phyloP scores from a whole-genome alignment of 2,888 invertebrate species.

The Noctuana brunneofusca region DNA sequence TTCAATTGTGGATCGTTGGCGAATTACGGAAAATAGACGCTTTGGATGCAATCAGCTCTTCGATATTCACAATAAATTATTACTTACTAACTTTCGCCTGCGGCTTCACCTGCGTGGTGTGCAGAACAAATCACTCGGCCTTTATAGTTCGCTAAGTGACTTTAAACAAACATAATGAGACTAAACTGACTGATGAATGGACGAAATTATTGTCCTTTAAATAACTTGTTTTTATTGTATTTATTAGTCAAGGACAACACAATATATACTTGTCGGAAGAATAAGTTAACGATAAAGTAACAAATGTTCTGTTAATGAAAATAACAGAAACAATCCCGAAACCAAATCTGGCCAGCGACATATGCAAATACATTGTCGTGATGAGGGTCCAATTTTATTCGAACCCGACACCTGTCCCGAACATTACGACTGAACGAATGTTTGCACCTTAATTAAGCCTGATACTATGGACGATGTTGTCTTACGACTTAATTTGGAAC shows the following conservation, averaged over 20 bases:
- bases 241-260: too few species aligned
- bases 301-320: not conserved
- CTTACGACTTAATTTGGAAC: conserved; percentile 51
- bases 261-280: not conserved
- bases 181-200: too few species aligned
- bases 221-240: too few species aligned
- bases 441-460: conserved; percentile 36
- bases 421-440: conserved; percentile 1
- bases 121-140: too few species aligned
- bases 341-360: not conserved
- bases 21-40: not conserved
- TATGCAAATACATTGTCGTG: conserved; percentile 40
- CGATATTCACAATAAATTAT: not conserved
- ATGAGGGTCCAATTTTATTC: conserved; percentile 54
- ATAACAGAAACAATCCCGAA: not conserved
- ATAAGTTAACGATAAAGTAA: not conserved
- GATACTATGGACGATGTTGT: conserved; percentile 26
- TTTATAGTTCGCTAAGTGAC: too few species aligned
- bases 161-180: too few species aligned
- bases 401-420: conserved; percentile 43
- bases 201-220: too few species aligned
- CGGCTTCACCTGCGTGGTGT: too few species aligned
- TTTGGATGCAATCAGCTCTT: not conserved
- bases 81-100: not conserved
- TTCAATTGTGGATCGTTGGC: not conserved